phyloP scores from a whole-genome alignment of 2,797 vertebrate genomes.

The Chiloscyllium punctatum region DNA sequence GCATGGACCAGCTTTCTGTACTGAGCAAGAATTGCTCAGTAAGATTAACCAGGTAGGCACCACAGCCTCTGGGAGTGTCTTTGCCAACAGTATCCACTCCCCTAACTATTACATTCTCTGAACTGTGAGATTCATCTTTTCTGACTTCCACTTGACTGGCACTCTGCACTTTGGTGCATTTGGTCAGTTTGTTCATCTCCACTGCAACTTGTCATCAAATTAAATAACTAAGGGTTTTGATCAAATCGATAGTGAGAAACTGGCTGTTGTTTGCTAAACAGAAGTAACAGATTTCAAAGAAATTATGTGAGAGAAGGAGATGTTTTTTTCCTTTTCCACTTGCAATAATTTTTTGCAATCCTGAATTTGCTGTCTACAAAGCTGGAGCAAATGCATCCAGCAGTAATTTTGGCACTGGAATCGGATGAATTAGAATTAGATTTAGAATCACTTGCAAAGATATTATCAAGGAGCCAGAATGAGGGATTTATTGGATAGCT shows the following conservation, averaged over 20 bases:
- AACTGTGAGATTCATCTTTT: too few relatives aligned
- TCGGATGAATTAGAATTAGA: background rate
- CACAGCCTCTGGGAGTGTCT: too few relatives aligned
- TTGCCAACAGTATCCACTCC: too few relatives aligned
- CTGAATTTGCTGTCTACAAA: background rate
- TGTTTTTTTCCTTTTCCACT: background rate
- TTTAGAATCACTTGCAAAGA: background rate
- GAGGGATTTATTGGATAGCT: background rate
- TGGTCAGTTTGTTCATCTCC: too few relatives aligned
- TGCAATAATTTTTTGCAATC: background rate
- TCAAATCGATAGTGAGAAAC: background rate
- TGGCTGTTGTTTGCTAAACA: background rate
- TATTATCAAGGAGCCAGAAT: background rate
- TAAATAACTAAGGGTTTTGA: background rate
- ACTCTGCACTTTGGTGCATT: too few relatives aligned
- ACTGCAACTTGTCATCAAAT: too few relatives aligned
- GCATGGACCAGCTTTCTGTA: too few relatives aligned
- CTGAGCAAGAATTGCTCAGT: too few relatives aligned
- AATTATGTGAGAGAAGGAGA: background rate
- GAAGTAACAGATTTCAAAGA: background rate
- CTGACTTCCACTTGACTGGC: too few relatives aligned
- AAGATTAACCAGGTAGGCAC: too few relatives aligned
- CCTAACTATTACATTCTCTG: too few relatives aligned
- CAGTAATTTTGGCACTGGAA: background rate
- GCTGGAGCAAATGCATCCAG: background rate